phyloP scores from a whole-genome alignment of 2,888 invertebrate species.

The Eugnorisma glareosa region DNA sequence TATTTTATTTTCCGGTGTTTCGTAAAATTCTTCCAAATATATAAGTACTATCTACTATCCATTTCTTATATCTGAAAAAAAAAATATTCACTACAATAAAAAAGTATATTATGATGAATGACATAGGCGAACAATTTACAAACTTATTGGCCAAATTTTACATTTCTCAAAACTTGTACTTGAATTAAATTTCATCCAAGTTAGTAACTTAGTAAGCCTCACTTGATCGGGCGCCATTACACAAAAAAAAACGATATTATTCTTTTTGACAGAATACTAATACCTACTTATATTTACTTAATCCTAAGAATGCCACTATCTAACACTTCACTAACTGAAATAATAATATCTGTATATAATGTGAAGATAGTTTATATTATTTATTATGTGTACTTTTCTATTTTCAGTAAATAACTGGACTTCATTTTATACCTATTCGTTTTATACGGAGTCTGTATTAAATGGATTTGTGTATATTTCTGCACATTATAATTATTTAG shows the following conservation, averaged over 20 bases:
- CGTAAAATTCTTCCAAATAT: constrained; percentile 28
- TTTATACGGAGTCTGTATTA: constrained; percentile 52
- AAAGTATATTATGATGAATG: neutral
- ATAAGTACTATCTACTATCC: constrained; percentile 12
- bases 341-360: constrained; percentile 39
- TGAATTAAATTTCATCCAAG: neutral
- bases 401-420: constrained; percentile 63
- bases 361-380: constrained; percentile 53
- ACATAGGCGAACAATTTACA: neutral
- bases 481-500: constrained; percentile 35
- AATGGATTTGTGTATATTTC: constrained; percentile 51
- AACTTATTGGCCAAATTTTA: constrained; percentile 7
- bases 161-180: neutral
- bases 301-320: constrained; percentile 39
- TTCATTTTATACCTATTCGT: constrained; percentile 53
- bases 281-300: constrained; percentile 21
- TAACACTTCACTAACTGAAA: constrained; percentile 41
- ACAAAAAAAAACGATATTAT: constrained; percentile 13
- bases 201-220: neutral
- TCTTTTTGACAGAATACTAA: constrained; percentile 33
- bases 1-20: constrained; percentile 39
- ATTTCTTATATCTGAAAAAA: neutral
- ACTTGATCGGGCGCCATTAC: neutral
- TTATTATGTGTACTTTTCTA: constrained; percentile 61
- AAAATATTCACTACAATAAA: neutral